Base-by-base conservation (phyloP, 2,113 vertebrate genomes). In the Syngnathus floridae region DNA sequence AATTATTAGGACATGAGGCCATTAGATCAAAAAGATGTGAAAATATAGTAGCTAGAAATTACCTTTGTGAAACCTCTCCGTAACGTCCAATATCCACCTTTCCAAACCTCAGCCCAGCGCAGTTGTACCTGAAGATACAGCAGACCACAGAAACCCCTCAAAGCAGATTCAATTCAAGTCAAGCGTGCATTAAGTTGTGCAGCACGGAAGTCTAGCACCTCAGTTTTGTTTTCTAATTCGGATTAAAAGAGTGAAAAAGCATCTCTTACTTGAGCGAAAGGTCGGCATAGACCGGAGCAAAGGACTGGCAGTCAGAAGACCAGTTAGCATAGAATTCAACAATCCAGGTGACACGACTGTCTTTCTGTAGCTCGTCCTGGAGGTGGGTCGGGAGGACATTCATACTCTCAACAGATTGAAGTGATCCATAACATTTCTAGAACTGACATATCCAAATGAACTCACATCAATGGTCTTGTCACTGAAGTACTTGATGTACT, bases 311-410 rank as follows among this genome's bases (percentile, higher is more conserved):
- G 67, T 98, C 95, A 0, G 91, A 92, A 22, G 96, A 95, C 96
- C 95, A 98, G 76, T 98, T 98, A 73, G 96, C 94, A 0, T 97
- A 99, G 82, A 96, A 96, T 83, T 98, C 96, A 0, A 98, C 92
- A 0, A 99, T 92, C 96, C 96, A 99, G 0, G 92, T 93, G 66
- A 94, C 87, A 0, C 93, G 91, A 65, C 87, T 88, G 87, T 98
- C 94, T 38, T 63, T 86, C 67, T 92, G 92, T 76, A 98, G 87
- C 85, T 97, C 96, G 68, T 97, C 95, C 96, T 98, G 75, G 57
- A 38, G 36, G 7, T 31, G 26, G 26, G 26, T 31, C 2, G 26
- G 26, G 26, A 31, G 26, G 26, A 31, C 26, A 31, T 31, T 31
- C 26, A 63, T 16, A 41, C 17, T 36, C 38, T 37, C 22, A 59